Evolutionary conservation across 92 coral and sea anemone genomes (phyloP).

Genomic region (Zoanthus sociatus): DNA sequence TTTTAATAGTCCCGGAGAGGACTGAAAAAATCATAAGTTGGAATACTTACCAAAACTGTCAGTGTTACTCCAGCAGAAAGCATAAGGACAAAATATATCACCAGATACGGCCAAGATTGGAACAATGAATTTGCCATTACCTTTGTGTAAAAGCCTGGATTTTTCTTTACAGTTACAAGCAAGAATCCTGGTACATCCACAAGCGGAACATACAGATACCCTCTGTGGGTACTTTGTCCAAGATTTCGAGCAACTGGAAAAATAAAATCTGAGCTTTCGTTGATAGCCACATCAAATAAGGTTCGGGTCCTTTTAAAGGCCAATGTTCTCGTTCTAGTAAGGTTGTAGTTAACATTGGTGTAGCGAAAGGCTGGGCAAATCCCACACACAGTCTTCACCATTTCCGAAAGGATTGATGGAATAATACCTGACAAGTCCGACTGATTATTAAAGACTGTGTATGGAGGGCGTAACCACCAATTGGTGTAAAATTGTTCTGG

Average conservation of each 20-base stretch:
- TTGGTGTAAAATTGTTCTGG: slow-evolving; percentile 61
- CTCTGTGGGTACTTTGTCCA: background rate
- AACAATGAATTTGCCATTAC: slow-evolving; percentile 59
- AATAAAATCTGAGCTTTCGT: background rate
- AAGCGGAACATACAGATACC: slow-evolving; percentile 29
- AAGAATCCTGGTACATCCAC: slow-evolving; percentile 56
- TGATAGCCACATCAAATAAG: background rate
- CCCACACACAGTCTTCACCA: slow-evolving; percentile 57
- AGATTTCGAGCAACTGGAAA: slow-evolving; percentile 24
- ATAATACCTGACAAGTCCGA: slow-evolving; percentile 58
- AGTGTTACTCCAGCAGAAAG: slow-evolving; percentile 64
- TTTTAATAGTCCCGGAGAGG: too few species aligned
- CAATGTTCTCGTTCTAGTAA: slow-evolving; percentile 5
- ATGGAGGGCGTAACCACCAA: slow-evolving; percentile 72
- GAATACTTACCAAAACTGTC: slow-evolving; percentile 69
- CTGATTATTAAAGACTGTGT: slow-evolving; percentile 40
- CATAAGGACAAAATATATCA: slow-evolving; percentile 41
- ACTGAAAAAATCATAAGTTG: background rate
- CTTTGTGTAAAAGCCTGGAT: slow-evolving; percentile 49
- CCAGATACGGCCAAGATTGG: slow-evolving; percentile 62
- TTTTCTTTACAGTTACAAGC: slow-evolving; percentile 39
- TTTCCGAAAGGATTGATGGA: slow-evolving; percentile 57
- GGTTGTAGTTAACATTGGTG: slow-evolving; percentile 37
- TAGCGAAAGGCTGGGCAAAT: slow-evolving; percentile 42
- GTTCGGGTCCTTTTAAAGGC: background rate